These are phyloP conservation scores for Lycaena phlaeas DNA, from an alignment of 2,888 invertebrate genomes.

Conservation along the genomic window DNA sequence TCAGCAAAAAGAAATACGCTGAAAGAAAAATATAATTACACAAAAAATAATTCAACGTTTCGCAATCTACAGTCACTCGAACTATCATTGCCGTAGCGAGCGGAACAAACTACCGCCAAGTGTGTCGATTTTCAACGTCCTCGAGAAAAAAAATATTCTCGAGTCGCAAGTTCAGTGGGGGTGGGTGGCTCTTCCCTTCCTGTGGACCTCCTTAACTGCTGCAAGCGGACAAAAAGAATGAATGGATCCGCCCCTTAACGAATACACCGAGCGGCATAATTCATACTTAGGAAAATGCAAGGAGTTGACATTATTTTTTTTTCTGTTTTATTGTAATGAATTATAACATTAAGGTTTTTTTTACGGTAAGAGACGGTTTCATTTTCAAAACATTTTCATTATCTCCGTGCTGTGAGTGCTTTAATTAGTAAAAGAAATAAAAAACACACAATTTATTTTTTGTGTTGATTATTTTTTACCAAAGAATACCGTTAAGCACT, in stretches of 20 bases:
- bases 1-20: constrained; percentile 22
- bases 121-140: constrained; percentile 68
- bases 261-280: constrained; percentile 73
- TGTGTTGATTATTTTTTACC: constrained; percentile 6
- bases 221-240: constrained; percentile 70
- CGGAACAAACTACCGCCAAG: constrained; percentile 67
- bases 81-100: constrained; percentile 56
- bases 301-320: constrained; percentile 57
- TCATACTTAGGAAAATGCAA: constrained; percentile 70
- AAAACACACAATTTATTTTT: no score
- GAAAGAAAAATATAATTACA: constrained; percentile 36
- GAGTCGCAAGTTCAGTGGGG: constrained; percentile 60
- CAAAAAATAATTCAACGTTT: constrained; percentile 32
- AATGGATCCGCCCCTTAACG: constrained; percentile 73
- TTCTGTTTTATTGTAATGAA: constrained; percentile 24
- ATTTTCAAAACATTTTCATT: constrained; percentile 8
- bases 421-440: constrained; percentile 9
- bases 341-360: constrained; percentile 8
- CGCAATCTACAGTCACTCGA: constrained; percentile 54
- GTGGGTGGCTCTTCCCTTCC: constrained; percentile 35
- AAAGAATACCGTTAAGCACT: constrained; percentile 3
- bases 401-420: constrained; percentile 6
- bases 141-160: constrained; percentile 70
- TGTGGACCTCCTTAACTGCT: constrained; percentile 67
- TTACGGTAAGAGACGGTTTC: constrained; percentile 2